phyloP scores from a whole-genome alignment of 2,797 vertebrate genomes.

The Gymnodraco acuticeps region DNA sequence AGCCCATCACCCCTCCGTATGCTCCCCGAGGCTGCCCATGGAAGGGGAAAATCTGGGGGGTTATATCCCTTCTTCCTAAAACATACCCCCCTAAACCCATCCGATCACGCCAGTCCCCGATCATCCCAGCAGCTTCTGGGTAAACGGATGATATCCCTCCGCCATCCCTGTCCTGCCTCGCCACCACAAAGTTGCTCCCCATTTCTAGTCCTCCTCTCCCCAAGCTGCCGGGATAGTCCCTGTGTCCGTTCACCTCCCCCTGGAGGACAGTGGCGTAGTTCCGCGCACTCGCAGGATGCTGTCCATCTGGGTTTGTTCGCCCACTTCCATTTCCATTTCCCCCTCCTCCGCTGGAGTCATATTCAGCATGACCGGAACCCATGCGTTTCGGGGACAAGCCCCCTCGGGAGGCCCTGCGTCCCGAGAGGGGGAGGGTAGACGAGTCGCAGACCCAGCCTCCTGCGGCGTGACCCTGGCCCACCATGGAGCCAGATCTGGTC shows the following conservation, averaged over 20 bases:
- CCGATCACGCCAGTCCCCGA: conserved; percentile 85
- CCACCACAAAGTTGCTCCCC: conserved; percentile 84
- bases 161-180: conserved; percentile 79
- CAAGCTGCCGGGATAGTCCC: conserved; percentile 82
- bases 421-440: conserved; percentile 83
- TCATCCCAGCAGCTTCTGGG: conserved; percentile 78
- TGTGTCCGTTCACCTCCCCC: conserved; percentile 75
- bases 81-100: conserved; percentile 80
- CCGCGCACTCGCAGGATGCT: conserved; percentile 59
- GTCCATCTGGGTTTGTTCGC: conserved; percentile 64
- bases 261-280: conserved; percentile 77
- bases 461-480: conserved; percentile 73
- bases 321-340: conserved; percentile 52
- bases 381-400: conserved; percentile 87
- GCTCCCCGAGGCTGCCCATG: conserved; percentile 76
- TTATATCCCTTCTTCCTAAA: conserved; percentile 88
- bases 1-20: conserved; percentile 80
- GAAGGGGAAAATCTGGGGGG: conserved; percentile 86
- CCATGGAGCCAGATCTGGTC: conserved; percentile 83
- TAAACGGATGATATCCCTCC: conserved; percentile 79
- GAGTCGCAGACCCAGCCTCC: conserved; percentile 87
- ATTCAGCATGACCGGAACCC: conserved; percentile 77
- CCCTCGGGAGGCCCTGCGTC: conserved; percentile 85
- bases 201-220: conserved; percentile 84
- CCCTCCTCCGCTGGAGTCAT: conserved; percentile 60